These are phyloP conservation scores for Dasyurus viverrinus DNA, from an alignment of 2,113 vertebrate genomes.

Conservation along the genomic window DNA sequence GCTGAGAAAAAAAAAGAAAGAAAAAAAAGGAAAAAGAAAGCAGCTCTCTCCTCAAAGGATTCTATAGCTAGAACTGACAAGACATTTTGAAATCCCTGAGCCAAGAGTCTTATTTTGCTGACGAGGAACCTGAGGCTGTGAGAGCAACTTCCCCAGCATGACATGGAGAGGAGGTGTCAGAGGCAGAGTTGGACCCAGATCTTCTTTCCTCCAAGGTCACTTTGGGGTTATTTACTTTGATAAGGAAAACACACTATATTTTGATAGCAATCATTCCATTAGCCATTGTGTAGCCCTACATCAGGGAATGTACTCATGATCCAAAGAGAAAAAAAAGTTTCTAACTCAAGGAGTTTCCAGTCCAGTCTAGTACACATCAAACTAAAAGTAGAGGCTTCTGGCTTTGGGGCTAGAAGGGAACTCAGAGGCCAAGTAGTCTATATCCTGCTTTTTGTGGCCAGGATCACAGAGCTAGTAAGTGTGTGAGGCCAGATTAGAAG, in stretches of 20 bases:
- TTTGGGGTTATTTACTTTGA: constrained; percentile 6
- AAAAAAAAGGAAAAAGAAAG: no score
- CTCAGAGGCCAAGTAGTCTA: background rate
- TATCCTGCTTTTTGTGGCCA: background rate
- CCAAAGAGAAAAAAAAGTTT: background rate
- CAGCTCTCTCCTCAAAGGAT: background rate
- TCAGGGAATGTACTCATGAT: background rate
- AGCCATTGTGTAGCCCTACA: background rate
- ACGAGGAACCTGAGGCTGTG: background rate
- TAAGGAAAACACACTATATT: background rate
- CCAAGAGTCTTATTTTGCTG: background rate
- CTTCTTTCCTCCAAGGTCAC: background rate
- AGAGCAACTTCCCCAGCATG: background rate
- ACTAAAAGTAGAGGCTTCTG: background rate
- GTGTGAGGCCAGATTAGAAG: background rate
- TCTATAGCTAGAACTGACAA: background rate
- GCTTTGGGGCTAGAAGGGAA: background rate
- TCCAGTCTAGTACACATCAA: background rate
- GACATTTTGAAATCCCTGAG: background rate
- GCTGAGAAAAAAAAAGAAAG: no score
- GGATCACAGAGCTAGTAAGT: no score
- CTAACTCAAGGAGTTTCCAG: background rate
- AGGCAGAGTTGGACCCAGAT: background rate
- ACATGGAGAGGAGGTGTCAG: background rate
- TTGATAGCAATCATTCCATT: background rate